Evolutionary conservation across 2,113 vertebrate genomes (phyloP), one percentile per base, ranked within the genome.

Genomic region (Chitala chitala): DNA sequence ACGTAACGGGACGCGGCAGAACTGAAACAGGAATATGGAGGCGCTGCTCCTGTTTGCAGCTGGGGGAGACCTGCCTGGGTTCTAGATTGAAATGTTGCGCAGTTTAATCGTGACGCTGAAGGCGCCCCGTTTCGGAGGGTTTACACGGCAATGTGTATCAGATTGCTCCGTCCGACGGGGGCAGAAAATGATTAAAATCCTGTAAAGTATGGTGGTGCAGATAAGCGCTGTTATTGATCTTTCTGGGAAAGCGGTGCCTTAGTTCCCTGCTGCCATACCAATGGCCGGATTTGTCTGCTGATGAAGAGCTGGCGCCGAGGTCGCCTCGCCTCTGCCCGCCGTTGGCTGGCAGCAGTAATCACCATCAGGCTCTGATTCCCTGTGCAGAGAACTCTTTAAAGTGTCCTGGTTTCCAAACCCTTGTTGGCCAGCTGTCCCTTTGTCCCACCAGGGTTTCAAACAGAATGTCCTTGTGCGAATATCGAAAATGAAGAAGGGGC

Each of bases 141-240:
- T 63, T 64, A 76, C 58, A 76, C 71, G 64, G 59, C 56, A 70
- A 76, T 70, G 58, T 69, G 71, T 66, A 56, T 73, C 55, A 51
- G 48, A 75, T 75, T 66, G 72, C 59, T 78, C 68, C 29, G 55
- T 22, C n/a, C 33, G 48, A 73, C 71, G 64, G 29, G 50, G 59
- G 63, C 46, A 59, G 69, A 76, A 79, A 76, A 79, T 74, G 78
- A 79, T 79, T 76, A 76, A 70, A 76, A 73, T 55, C 58, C 71
- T 31, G 20, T 65, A 61, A 74, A 71, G 78, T 71, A 50, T 70
- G 71, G 65, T 24, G 55, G 56, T 38, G 36, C 66, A 76, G 77
- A 78, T 76, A 74, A 74, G 65, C 74, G 53, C 33, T 10, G 65
- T 78, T 76, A 76, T 76, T 69, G 76, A 76, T 79, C 73, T 76